A percentile compares a stretch with the other conserved stretches of the same genome.
Conservation (phyloP, 2,888 invertebrate genomes). For the Melieria crassipennis region DNA sequence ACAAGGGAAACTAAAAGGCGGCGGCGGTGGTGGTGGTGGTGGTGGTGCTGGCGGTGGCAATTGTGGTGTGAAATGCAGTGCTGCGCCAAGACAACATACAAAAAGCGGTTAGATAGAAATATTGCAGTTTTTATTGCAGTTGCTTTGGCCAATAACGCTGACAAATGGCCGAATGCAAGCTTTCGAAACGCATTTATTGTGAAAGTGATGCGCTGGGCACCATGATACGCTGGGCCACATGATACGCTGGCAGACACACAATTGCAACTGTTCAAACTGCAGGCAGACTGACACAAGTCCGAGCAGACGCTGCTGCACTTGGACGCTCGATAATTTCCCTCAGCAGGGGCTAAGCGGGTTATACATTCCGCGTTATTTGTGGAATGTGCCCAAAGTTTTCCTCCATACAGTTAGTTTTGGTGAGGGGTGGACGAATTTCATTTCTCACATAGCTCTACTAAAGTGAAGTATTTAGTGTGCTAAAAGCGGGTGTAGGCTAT, state of each 20-base stretch:
- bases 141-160: slow-evolving; percentile 45
- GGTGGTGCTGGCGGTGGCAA: not conserved
- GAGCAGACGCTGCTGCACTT: no score
- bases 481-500: not conserved
- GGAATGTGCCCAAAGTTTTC: not conserved
- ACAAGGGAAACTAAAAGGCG: slow-evolving; percentile 11
- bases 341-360: no score
- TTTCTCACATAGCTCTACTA: not conserved
- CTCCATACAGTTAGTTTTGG: not conserved
- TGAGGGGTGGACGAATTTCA: not conserved
- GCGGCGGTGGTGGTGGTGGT: not conserved
- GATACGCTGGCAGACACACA: no score
- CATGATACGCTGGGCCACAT: no score
- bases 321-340: no score
- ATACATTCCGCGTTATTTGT: not conserved
- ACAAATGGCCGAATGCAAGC: slow-evolving; percentile 45
- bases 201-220: no score
- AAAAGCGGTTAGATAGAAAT: slow-evolving; percentile 46
- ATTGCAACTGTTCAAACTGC: no score
- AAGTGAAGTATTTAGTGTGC: not conserved
- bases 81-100: slow-evolving; percentile 32
- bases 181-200: slow-evolving; percentile 41
- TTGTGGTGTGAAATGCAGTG: slow-evolving; percentile 19
- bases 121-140: slow-evolving; percentile 47
- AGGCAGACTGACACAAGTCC: no score